A percentile compares a stretch with the other conserved stretches of the same genome.
Evolutionary conservation across 2,797 vertebrate species (phyloP).

Genomic region (Darevskia mixta): DNA sequence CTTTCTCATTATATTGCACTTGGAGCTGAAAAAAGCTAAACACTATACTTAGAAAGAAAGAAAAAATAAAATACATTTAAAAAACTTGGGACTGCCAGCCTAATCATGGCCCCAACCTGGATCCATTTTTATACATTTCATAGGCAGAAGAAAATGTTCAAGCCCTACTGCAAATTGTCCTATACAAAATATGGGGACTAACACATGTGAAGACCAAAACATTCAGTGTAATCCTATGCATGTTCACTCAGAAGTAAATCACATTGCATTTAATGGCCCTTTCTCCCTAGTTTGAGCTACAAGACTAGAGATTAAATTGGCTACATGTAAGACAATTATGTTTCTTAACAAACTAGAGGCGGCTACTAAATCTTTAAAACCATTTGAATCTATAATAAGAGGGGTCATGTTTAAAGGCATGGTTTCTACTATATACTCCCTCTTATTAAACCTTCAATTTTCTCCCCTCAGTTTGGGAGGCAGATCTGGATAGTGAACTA

Average conservation of each 20-base stretch:
- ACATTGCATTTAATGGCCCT: background rate
- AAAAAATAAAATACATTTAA: conserved; percentile 3
- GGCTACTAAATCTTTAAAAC: too few species aligned
- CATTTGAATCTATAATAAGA: too few species aligned
- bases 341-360: too few species aligned
- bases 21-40: conserved; percentile 7
- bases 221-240: background rate
- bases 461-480: too few species aligned
- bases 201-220: background rate
- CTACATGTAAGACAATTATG: too few species aligned
- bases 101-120: background rate
- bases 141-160: background rate
- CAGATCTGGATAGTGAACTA: too few species aligned
- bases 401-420: too few species aligned
- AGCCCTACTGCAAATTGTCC: background rate
- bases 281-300: background rate
- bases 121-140: background rate
- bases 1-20: conserved; percentile 1
- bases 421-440: too few species aligned
- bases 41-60: background rate
- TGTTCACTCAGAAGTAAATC: background rate
- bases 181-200: background rate
- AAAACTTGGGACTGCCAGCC: background rate
- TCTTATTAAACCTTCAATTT: too few species aligned
- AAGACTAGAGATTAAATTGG: too few species aligned